Evolutionary conservation across 2,888 invertebrate genomes (phyloP).

Genomic region (Panorpa germanica): DNA sequence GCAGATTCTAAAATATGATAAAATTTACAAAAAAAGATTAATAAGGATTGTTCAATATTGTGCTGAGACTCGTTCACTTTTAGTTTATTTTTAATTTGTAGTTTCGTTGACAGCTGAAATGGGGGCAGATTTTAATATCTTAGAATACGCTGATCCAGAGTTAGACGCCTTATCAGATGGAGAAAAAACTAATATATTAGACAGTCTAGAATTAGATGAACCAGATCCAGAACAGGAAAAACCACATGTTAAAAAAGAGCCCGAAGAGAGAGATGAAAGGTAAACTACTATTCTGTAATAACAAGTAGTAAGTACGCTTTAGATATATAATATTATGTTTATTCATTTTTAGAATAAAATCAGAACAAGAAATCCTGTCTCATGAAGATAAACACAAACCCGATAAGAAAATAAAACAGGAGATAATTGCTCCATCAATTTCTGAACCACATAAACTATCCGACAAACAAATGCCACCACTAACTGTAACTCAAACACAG

Average conservation of each 20-base stretch:
- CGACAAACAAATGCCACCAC: too few relatives aligned
- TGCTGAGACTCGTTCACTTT: conserved; percentile 1
- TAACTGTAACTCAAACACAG: too few relatives aligned
- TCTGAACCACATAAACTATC: too few relatives aligned
- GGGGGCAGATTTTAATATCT: conserved; percentile 86
- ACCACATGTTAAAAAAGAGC: conserved; percentile 25
- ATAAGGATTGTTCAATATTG: conserved; percentile 1
- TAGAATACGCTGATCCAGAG: conserved; percentile 91
- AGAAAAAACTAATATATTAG: conserved; percentile 69
- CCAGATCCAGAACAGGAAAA: conserved; percentile 51
- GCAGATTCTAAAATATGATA: conserved; percentile 1
- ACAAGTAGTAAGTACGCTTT: too few relatives aligned
- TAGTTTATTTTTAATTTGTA: too few relatives aligned
- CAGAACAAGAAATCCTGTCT: too few relatives aligned
- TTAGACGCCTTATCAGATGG: conserved; percentile 62
- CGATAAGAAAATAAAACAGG: too few relatives aligned
- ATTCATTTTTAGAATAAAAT: too few relatives aligned
- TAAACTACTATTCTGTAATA: background rate
- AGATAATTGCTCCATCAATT: too few relatives aligned
- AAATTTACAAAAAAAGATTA: background rate
- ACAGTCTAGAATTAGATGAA: conserved; percentile 66
- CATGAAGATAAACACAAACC: too few relatives aligned
- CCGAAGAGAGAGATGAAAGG: conserved; percentile 11
- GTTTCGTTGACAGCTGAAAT: conserved; percentile 57
- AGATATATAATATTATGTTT: too few relatives aligned